Conservation (phyloP, 2,888 invertebrate genomes). For the Chesias legatella region DNA sequence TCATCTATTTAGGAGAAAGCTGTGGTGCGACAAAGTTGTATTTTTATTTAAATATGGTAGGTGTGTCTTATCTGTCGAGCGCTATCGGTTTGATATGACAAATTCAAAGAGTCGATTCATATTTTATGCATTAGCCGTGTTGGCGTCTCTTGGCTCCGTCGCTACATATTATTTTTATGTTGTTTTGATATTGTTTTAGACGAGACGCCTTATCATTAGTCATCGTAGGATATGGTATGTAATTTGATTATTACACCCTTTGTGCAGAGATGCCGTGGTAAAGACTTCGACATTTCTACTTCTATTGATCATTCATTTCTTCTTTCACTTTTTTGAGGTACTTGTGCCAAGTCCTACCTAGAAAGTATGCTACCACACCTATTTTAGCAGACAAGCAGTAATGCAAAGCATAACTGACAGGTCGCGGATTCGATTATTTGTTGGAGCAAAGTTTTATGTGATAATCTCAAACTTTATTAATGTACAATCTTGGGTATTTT, state of each 20-base stretch:
- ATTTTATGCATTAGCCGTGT: constrained; percentile 69
- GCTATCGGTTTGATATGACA: constrained; percentile 64
- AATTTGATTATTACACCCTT: not conserved
- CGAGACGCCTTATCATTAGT: constrained; percentile 16
- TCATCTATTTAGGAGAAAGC: not conserved
- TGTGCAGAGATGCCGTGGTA: not conserved
- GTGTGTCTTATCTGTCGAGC: constrained; percentile 52
- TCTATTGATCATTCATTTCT: too few species aligned
- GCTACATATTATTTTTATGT: constrained; percentile 33
- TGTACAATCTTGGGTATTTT: too few species aligned
- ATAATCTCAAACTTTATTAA: too few species aligned
- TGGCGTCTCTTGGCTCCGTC: constrained; percentile 41
- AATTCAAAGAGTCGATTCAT: constrained; percentile 68
- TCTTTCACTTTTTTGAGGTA: too few species aligned
- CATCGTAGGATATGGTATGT: constrained; percentile 9
- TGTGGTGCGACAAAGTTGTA: constrained; percentile 23
- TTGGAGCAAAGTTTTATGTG: too few species aligned
- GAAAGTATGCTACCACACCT: too few species aligned
- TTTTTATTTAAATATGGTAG: constrained; percentile 29
- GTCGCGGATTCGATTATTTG: too few species aligned
- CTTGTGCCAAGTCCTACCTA: too few species aligned
- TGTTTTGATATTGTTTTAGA: constrained; percentile 13
- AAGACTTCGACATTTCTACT: too few species aligned
- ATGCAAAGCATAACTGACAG: too few species aligned
- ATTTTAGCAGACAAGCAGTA: too few species aligned